Conservation (phyloP, 2,113 vertebrate species). For the Charina bottae region DNA sequence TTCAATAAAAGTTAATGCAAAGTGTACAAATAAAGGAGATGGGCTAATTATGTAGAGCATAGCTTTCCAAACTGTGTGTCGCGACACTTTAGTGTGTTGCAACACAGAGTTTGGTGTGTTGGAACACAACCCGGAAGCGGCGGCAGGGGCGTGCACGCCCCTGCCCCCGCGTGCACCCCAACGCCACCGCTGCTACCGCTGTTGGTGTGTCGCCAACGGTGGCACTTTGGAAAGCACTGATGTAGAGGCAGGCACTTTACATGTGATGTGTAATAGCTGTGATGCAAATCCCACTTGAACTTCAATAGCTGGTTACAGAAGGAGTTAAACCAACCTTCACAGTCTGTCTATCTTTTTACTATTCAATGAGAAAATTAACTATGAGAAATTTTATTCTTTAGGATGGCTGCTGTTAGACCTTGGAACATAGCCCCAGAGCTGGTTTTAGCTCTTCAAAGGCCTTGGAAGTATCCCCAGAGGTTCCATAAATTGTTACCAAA, state of each 20-base stretch:
- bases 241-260: neutral
- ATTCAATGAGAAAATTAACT: neutral
- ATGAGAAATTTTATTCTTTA: neutral
- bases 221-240: too few species aligned
- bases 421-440: neutral
- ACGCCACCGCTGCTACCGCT: too few species aligned
- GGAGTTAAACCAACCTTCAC: neutral
- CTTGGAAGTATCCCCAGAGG: neutral
- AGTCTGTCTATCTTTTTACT: neutral
- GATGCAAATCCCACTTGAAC: neutral
- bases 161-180: too few species aligned
- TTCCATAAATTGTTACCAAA: neutral
- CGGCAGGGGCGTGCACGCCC: too few species aligned
- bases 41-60: too few species aligned
- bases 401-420: neutral
- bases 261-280: neutral
- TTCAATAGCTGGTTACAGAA: neutral
- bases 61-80: too few species aligned
- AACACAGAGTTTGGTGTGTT: too few species aligned
- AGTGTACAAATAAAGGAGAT: neutral
- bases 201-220: too few species aligned
- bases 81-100: too few species aligned
- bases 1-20: neutral
- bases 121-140: too few species aligned
- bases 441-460: neutral